phyloP scores from a whole-genome alignment of 2,113 vertebrate genomes.

The Chunga burmeisteri region DNA sequence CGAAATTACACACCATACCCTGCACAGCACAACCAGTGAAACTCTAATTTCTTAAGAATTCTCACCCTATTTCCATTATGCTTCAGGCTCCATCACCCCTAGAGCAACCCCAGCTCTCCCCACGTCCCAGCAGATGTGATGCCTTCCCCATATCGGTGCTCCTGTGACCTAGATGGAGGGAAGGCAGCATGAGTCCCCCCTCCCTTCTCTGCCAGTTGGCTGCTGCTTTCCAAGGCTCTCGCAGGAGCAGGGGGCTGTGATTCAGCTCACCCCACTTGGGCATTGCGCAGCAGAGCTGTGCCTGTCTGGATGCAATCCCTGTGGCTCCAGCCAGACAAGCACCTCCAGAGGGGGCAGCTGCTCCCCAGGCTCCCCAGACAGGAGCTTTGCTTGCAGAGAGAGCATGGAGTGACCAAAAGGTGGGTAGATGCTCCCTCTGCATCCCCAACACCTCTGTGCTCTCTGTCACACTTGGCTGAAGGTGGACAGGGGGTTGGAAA shows the following conservation, averaged over 20 bases:
- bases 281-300: not conserved
- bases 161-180: not conserved
- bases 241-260: rapidly evolving
- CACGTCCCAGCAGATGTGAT: not conserved
- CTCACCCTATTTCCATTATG: not conserved
- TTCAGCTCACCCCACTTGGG: not conserved
- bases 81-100: not conserved
- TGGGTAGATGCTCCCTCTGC: not conserved
- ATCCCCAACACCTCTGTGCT: not conserved
- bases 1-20: not conserved
- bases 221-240: not conserved
- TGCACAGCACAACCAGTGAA: not conserved
- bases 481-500: not conserved
- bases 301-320: not conserved
- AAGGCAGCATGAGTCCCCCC: not conserved
- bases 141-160: not conserved
- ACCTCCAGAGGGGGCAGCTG: not conserved
- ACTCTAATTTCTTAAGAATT: not conserved
- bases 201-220: not conserved
- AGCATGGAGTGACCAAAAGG: not conserved
- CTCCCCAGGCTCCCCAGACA: not conserved
- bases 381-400: not conserved
- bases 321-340: not conserved
- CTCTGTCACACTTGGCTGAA: not conserved
- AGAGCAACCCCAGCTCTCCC: not conserved